phyloP scores from a whole-genome alignment of 1,140 invertebrate species.

The Caenorhabditis elegans region WBcel235 BX284606.5:4873001-4873500 shows the following conservation, averaged over 20 bases:
- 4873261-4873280: neutral
- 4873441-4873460: no score
- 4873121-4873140: slow-evolving; percentile 16
- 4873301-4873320: neutral
- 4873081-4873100: neutral
- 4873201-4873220: neutral
- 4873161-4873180: neutral
- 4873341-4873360: no score
- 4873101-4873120: neutral
- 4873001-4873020: slow-evolving; percentile 31
- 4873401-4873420: neutral
- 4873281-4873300: neutral
- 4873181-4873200: neutral
- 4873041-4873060: neutral
- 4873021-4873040: slow-evolving; percentile 18
- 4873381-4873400: neutral
- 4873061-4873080: neutral
- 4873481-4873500: no score
- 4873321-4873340: neutral
- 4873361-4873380: neutral
- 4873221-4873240: neutral
- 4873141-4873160: neutral
- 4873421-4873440: no score
- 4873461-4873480: no score
- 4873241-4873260: neutral